Base-by-base conservation (phyloP, 1,140 invertebrate genomes). In the Centruroides sculpturatus region DNA sequence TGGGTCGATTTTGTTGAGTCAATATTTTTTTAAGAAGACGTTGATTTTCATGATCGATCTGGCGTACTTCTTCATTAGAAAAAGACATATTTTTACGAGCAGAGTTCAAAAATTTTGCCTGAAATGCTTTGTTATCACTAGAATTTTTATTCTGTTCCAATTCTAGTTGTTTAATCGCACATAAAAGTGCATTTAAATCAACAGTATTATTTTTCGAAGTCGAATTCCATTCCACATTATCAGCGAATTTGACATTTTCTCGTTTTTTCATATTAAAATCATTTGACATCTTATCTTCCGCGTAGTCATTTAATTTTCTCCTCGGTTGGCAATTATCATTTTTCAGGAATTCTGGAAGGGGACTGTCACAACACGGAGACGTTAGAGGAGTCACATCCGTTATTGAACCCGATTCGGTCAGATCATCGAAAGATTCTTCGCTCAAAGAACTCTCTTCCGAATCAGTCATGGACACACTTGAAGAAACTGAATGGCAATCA, bases 41-140 rank as follows among this genome's bases (percentile, higher is more conserved):
- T 49, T 74, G 71, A 67, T 78, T 78, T 34, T 78, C 75, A 36
- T 69, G 64, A 59, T 78, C 75, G 49, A 78, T 78, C 66, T 67
- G 71, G 10, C 75, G 64, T 41, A 74, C 68, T 62, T 78, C 69
- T 11, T 72, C 72, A 53, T 76, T 76, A 5, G 71, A 71, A 59
- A 78, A 78, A 55, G 73, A 77, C 74, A 77, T 76, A 60, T 78
- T 78, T 65, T 69, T 72, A 55, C 70, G 54, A 52, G 41, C 41
- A 41, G 41, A 41, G 8, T 41, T 41, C 41, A 41, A 41, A 41
- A 51, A 57, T 54, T 55, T 65, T 56, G 34, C 41, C 8, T 41
- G 41, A 8, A 41, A 41, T 41, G 41, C 5, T 8, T 41, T 41
- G 8, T 41, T n/a, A 48, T 47, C 59, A 3, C 46, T 49, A 13